phyloP scores from a whole-genome alignment of 2,113 vertebrate species.

The Ariopsis seemanni region DNA sequence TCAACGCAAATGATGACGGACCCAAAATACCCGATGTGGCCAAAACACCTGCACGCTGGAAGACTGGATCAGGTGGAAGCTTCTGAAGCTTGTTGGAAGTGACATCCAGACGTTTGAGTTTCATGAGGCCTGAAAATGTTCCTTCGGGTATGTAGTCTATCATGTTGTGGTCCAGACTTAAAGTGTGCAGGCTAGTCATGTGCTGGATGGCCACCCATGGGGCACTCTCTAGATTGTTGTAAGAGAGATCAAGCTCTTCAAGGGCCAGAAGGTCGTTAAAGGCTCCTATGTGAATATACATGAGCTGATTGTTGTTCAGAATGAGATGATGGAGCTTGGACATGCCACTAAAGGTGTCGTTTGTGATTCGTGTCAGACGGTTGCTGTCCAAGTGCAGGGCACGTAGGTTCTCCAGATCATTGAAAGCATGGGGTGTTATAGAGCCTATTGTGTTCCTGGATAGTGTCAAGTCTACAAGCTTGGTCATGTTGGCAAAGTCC shows the following conservation, averaged over 20 bases:
- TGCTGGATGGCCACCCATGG: conserved; percentile 97
- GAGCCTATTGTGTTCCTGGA: conserved; percentile 97
- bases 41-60: conserved; percentile 91
- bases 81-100: conserved; percentile 99
- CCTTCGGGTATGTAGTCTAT: conserved; percentile 95
- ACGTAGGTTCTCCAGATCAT: conserved; percentile 92
- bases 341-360: conserved; percentile 97
- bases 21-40: conserved; percentile 92
- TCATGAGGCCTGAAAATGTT: conserved; percentile 96
- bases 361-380: conserved; percentile 90
- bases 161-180: conserved; percentile 98
- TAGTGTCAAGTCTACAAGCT: conserved; percentile 93
- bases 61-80: conserved; percentile 94
- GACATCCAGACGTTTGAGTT: conserved; percentile 95
- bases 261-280: conserved; percentile 94
- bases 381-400: conserved; percentile 98
- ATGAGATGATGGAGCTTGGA: conserved; percentile 97
- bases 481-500: conserved; percentile 99
- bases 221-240: conserved; percentile 94
- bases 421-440: conserved; percentile 90
- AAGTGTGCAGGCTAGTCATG: conserved; percentile 93
- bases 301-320: conserved; percentile 98
- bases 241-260: conserved; percentile 94
- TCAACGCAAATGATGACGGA: conserved; percentile 85
- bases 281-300: conserved; percentile 88